Base-by-base conservation (phyloP, 1,140 invertebrate species). In the Musca vetustissima region DNA sequence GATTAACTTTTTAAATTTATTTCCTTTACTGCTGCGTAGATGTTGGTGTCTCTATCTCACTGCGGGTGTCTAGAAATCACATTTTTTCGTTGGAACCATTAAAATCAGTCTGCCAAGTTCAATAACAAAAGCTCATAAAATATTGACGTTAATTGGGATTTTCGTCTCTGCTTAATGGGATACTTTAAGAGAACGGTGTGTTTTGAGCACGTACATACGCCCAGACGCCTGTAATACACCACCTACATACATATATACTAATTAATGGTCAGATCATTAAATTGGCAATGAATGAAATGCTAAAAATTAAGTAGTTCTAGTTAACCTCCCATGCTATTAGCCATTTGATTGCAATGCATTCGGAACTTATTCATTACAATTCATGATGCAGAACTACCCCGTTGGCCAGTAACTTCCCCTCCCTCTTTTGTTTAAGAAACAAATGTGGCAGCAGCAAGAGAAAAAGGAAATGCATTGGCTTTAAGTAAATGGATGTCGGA, bases 81-180 rank as follows among this genome's bases (percentile, higher is more conserved):
- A 32, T 55, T 55, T 59, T 59, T 61, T 19, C 9, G 17, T 61
- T 24, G 11, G 36, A 61, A 61, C 8, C 57, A 61, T 61, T 61
- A 61, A 61, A 61, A 61, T 2, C 57, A 17, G 57, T 43, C 36
- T 52, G 49, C 36, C 57, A 19, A n/a, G n/a, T 61, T 61, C 57
- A 61, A 61, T 61, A 19, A 61, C 57, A 61, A 32, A 61, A 28
- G 17, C 11, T 61, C 57, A 61, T 61, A 61, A 61, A 61, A n/a
- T 61, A 61, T 61, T 61, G 57, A 61, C 36, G 57, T 8, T 61
- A 61, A 61, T 61, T 61, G 57, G 21, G 57, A 61, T 61, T 61
- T 61, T 61, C 19, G 2, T 36, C 36, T 17, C 21, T 52, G 17
- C 25, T 19, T 61, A 36, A 61, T 61, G 57, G 36, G 28, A 61